These are phyloP conservation scores for Dascillus cervinus DNA, from an alignment of 2,888 invertebrate species.

Conservation along the genomic window DNA sequence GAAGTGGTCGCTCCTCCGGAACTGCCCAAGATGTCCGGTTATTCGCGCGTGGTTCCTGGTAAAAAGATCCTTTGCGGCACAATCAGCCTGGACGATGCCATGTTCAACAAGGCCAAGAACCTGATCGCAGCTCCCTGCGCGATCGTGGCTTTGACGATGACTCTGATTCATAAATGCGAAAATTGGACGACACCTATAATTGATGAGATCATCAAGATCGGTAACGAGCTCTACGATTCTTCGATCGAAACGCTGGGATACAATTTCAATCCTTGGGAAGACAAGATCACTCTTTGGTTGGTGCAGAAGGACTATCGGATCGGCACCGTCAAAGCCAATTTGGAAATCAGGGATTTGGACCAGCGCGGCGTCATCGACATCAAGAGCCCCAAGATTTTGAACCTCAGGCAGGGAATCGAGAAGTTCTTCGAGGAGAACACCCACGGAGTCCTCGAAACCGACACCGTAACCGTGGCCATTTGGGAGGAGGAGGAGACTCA, in stretches of 20 bases:
- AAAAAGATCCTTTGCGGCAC: slow-evolving; percentile 43
- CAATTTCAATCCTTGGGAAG: slow-evolving; percentile 49
- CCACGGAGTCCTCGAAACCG: slow-evolving; percentile 48
- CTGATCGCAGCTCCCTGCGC: slow-evolving; percentile 51
- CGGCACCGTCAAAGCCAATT: slow-evolving; percentile 40
- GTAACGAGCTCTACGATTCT: slow-evolving; percentile 45
- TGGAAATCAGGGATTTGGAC: slow-evolving; percentile 42
- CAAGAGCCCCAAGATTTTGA: slow-evolving; percentile 37
- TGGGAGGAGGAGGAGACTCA: slow-evolving; percentile 47
- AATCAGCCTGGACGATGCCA: slow-evolving; percentile 42
- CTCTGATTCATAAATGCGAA: slow-evolving; percentile 48
- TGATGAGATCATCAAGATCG: slow-evolving; percentile 47
- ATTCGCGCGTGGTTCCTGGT: slow-evolving; percentile 17
- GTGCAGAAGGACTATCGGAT: slow-evolving; percentile 40
- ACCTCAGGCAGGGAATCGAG: slow-evolving; percentile 43
- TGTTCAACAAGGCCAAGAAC: slow-evolving; percentile 46
- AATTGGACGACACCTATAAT: slow-evolving; percentile 54
- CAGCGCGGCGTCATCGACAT: slow-evolving; percentile 46
- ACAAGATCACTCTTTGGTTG: slow-evolving; percentile 43
- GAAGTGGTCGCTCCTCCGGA: slow-evolving; percentile 12
- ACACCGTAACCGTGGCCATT: slow-evolving; percentile 43
- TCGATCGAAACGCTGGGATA: slow-evolving; percentile 48
- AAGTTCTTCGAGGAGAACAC: slow-evolving; percentile 50
- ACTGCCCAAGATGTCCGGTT: slow-evolving; percentile 11
- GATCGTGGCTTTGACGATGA: slow-evolving; percentile 51